A percentile compares a stretch with the other conserved stretches of the same genome.
phyloP scores from a whole-genome alignment of 1,140 invertebrate species.

The Ganaspis sp. region DNA sequence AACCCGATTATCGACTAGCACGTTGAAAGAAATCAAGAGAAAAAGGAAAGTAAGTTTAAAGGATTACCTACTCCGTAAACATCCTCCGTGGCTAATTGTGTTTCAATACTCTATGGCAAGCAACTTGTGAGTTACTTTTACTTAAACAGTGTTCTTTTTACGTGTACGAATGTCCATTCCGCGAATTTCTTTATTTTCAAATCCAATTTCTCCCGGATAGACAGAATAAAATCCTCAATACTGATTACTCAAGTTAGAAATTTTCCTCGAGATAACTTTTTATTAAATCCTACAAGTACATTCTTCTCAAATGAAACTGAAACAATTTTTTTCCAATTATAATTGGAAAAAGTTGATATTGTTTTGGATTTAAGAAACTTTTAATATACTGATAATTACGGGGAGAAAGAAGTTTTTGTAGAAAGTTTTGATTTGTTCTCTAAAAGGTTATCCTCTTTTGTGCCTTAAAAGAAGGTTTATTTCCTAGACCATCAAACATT shows the following conservation, averaged over 20 bases:
- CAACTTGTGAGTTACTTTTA: not conserved
- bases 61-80: conserved; percentile 23
- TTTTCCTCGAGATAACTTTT: not conserved
- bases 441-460: not conserved
- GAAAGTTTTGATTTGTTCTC: not conserved
- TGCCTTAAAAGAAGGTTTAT: not conserved
- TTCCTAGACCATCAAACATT: not conserved
- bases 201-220: not conserved
- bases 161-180: not conserved
- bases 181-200: not conserved
- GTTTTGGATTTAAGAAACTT: not conserved
- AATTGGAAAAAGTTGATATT: not conserved
- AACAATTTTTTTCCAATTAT: conserved; percentile 1
- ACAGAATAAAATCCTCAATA: not conserved
- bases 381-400: not conserved
- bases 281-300: not conserved
- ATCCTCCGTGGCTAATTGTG: conserved; percentile 25
- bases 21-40: conserved; percentile 25
- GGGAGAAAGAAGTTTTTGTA: not conserved
- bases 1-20: conserved; percentile 28
- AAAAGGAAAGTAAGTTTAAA: conserved; percentile 23
- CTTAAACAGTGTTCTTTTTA: conserved; percentile 1
- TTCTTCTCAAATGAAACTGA: not conserved
- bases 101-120: conserved; percentile 12
- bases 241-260: conserved; percentile 1